A percentile compares a stretch with the other conserved stretches of the same genome.
Evolutionary conservation across 1,140 invertebrate species (phyloP).

Genomic region (Rhizoglyphus robini): DNA sequence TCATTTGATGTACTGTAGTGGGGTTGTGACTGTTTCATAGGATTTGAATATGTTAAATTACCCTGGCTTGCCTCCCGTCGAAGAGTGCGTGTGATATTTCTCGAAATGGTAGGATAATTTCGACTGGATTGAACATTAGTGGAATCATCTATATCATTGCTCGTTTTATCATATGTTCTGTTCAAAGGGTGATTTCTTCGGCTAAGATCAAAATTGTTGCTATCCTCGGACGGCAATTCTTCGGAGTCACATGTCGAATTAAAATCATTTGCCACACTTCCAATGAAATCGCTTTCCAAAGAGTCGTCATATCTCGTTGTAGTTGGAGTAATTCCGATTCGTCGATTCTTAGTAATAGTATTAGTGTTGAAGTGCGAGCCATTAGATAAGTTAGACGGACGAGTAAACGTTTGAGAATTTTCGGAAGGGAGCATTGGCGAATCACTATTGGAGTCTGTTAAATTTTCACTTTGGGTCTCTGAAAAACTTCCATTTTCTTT

Average conservation of each 20-base stretch:
- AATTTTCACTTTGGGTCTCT: too few relatives aligned
- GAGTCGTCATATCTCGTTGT: too few relatives aligned
- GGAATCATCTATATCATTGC: not conserved
- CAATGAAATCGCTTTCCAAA: too few relatives aligned
- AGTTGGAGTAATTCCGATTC: too few relatives aligned
- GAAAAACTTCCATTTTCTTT: not conserved
- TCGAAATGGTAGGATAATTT: not conserved
- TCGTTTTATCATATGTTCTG: not conserved
- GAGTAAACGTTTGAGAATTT: too few relatives aligned
- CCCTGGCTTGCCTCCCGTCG: not conserved
- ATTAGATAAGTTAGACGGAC: too few relatives aligned
- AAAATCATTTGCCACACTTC: not conserved
- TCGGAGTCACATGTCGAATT: not conserved
- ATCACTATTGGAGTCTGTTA: too few relatives aligned
- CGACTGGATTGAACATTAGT: not conserved
- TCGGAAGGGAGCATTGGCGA: too few relatives aligned
- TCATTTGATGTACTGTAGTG: not conserved
- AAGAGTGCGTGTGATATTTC: not conserved
- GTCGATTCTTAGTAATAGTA: too few relatives aligned
- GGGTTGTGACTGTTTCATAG: not conserved
- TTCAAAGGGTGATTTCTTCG: not conserved
- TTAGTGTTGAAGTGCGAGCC: too few relatives aligned
- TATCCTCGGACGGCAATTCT: not conserved
- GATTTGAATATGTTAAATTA: not conserved
- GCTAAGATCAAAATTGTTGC: not conserved